Base-by-base conservation (phyloP, 1,140 invertebrate species). In the Drosophila carrolli region DNA sequence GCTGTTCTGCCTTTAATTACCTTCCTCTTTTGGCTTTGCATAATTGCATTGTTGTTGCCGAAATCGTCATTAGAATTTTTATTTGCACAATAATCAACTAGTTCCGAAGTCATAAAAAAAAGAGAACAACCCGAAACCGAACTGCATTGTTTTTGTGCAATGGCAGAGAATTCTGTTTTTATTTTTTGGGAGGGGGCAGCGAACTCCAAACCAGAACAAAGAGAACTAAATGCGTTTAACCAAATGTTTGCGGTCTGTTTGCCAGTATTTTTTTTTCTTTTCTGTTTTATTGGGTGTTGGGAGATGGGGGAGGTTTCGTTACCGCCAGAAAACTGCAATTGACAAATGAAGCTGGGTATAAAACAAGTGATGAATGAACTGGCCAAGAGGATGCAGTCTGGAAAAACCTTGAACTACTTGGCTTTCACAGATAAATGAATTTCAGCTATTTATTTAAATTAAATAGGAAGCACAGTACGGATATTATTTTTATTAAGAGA, bases 11-110 rank as follows among this genome's bases (percentile, higher is more conserved):
- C 59, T 85, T 85, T 85, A 86, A 86, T 86, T 85, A 75, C 68
- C 82, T 61, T 81, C 62, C 68, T 58, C 73, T 73, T 57, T 41
- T 43, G 37, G 51, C 38, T 61, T 56, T 78, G 82, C 73, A 84
- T 85, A 77, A 85, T 81, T 71, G 74, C 68, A 66, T 86, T 78
- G 78, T 74, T 81, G 73, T 81, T 84, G 77, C 77, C 78, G 78
- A 86, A 86, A 84, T 84, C 81, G 62, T 75, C 78, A 72, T 86
- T 78, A 86, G 78, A 86, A 86, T 85, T 86, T 85, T 86, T 75
- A 86, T 86, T 86, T 86, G 82, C 82, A 86, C 82, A 86, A 86
- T 86, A 81, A 81, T 81, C 78, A 85, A 47, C 55, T 47, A 46
- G 51, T 23, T 62, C 43, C 65, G 43, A 68, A 83, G 68, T 57